Base-by-base conservation (phyloP, 2,797 vertebrate species). In the Gallirallus australis region DNA sequence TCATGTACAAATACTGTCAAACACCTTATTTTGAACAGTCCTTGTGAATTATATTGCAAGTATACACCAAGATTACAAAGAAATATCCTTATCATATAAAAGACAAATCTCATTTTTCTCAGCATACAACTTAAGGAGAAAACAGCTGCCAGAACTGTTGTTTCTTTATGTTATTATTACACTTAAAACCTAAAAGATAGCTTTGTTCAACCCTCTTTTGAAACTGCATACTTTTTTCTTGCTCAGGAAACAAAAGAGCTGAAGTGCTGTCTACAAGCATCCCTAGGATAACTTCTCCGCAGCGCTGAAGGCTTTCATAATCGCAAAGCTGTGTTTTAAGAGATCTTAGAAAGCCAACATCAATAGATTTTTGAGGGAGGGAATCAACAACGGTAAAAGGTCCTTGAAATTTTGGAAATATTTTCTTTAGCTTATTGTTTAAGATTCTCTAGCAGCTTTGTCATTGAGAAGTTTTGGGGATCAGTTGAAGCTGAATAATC, bases 81-180 rank as follows among this genome's bases (percentile, higher is more conserved):
- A 73, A 76, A 42, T 4, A 2, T 19, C 70, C n/a, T 66, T 83
- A 40, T 11, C 27, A 19, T 11, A 50, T 18, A 61, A 79, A 77
- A 30, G 15, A 57, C 15, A 66, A 35, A 48, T 39, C 59, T 69
- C 8, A n/a, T 78, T 93, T 88, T 88, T 82, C 24, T 82, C 53
- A 78, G 42, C 18, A 13, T 33, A 52, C 7, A 86, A 59, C 7
- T 47, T 64, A 25, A 73, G 7, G 19, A 93, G n/a, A 93, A 90
- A 92, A 81, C 59, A 81, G 21, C 28, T 75, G 28, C 68, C 87
- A 65, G 42, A 79, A 78, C 57, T 47, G 73, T 56, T 71, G 53
- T 5, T 14, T 64, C 75, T 77, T 91, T 56, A 61, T 63, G 19
- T 57, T 79, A 53, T 7, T 7, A 79, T 59, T 56, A 40, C 14